These are phyloP conservation scores for Phataginus tricuspis DNA, from an alignment of 2,797 vertebrate species.

Conservation along the genomic window DNA sequence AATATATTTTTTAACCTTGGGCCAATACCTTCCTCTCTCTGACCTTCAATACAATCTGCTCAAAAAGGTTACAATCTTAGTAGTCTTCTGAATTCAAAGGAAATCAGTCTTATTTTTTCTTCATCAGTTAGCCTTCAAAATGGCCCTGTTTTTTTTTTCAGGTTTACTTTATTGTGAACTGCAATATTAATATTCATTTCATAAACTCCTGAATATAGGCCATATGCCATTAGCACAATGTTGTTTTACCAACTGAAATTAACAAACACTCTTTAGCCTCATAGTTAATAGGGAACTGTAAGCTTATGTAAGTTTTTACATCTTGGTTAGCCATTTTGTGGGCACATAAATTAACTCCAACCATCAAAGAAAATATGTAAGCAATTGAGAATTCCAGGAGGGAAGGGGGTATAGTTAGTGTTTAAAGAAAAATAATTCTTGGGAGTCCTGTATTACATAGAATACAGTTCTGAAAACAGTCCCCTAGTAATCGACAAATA, in stretches of 20 bases:
- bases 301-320: neutral
- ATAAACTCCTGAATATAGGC: slow-evolving; percentile 61
- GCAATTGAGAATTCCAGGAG: neutral
- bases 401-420: neutral
- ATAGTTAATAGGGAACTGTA: neutral
- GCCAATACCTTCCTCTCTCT: neutral
- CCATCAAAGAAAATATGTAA: neutral
- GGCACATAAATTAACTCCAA: slow-evolving; percentile 39
- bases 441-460: neutral
- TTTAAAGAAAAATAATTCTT: neutral
- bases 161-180: neutral
- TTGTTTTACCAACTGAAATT: slow-evolving; percentile 35
- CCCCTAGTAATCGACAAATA: neutral
- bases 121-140: slow-evolving; percentile 12
- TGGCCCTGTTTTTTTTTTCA: neutral
- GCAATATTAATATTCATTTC: neutral
- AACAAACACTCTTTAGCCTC: neutral
- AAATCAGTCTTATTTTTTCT: slow-evolving; percentile 27
- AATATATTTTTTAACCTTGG: neutral
- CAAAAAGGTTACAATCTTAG: neutral
- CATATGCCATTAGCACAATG: neutral
- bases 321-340: slow-evolving; percentile 30
- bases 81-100: neutral
- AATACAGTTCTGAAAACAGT: neutral
- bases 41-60: neutral